Percentiles rank a stretch among this genome's conserved stretches.
These are phyloP conservation scores for Merluccius polli DNA, from an alignment of 2,797 vertebrate species.

Conservation along the genomic window DNA sequence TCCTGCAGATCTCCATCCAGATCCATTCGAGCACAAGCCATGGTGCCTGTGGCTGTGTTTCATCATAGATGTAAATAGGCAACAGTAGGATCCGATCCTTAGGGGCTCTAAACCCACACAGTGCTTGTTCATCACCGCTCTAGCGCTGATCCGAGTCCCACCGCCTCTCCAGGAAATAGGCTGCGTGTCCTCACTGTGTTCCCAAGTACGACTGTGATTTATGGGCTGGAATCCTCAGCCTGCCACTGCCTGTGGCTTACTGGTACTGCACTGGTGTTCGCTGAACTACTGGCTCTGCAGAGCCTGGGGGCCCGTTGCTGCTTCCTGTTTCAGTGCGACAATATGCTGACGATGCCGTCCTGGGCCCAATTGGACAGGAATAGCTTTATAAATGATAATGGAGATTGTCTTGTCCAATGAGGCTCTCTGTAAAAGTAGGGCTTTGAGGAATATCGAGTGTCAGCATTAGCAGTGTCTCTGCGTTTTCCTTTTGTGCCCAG, in stretches of 20 bases:
- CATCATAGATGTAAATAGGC: not conserved
- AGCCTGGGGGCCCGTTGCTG: slow-evolving; percentile 12
- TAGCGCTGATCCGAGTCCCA: not conserved
- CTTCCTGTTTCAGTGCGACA: slow-evolving; percentile 18
- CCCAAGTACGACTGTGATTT: slow-evolving; percentile 39
- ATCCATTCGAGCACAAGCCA: not conserved
- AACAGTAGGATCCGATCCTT: not conserved
- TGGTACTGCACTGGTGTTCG: slow-evolving; percentile 8
- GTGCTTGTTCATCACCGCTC: not conserved
- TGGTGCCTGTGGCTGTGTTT: not conserved
- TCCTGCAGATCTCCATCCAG: not conserved
- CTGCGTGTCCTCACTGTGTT: not conserved
- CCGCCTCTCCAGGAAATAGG: slow-evolving; percentile 23
- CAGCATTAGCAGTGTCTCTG: slow-evolving; percentile 1
- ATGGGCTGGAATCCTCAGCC: slow-evolving; percentile 32
- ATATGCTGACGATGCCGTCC: slow-evolving; percentile 29
- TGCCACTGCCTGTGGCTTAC: slow-evolving; percentile 23
- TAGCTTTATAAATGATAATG: slow-evolving; percentile 16
- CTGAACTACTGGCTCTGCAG: slow-evolving; percentile 7
- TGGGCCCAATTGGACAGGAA: not conserved
- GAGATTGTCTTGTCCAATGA: not conserved
- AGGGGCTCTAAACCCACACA: not conserved
- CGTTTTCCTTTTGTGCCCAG: not conserved
- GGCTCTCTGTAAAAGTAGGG: not conserved
- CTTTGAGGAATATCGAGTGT: not conserved